These are phyloP conservation scores for Amaurobius ferox DNA, from an alignment of 2,888 invertebrate species.

Conservation along the genomic window DNA sequence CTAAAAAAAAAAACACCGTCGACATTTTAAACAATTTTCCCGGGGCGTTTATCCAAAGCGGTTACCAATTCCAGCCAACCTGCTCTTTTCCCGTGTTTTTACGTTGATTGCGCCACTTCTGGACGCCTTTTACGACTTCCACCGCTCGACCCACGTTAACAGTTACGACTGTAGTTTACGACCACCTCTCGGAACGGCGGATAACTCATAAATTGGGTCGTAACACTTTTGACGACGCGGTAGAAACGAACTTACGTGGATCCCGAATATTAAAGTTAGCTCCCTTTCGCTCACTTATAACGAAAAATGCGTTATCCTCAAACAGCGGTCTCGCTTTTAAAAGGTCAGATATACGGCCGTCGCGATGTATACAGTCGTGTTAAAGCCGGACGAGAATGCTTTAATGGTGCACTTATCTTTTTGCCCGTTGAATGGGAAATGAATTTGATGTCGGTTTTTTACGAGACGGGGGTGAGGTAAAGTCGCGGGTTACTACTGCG, in stretches of 20 bases:
- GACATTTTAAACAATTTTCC: too few species aligned
- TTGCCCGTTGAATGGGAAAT: slow-evolving; percentile 43
- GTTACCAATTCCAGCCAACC: too few species aligned
- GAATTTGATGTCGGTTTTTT: slow-evolving; percentile 67
- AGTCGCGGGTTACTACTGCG: neutral
- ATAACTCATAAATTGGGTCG: slow-evolving; percentile 71
- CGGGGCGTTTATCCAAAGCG: too few species aligned
- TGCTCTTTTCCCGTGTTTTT: slow-evolving; percentile 40
- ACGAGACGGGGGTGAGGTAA: slow-evolving; percentile 13
- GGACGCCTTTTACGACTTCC: slow-evolving; percentile 26
- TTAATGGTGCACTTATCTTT: slow-evolving; percentile 57
- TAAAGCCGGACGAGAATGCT: slow-evolving; percentile 22
- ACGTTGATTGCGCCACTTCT: slow-evolving; percentile 68
- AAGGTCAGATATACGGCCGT: slow-evolving; percentile 39
- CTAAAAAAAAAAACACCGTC: too few species aligned
- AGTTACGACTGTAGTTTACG: slow-evolving; percentile 67
- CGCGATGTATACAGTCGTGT: slow-evolving; percentile 15
- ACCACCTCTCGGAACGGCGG: slow-evolving; percentile 57
- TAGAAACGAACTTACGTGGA: slow-evolving; percentile 11
- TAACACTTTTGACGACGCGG: slow-evolving; percentile 61
- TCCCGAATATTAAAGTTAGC: slow-evolving; percentile 60
- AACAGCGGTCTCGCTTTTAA: slow-evolving; percentile 40
- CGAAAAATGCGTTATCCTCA: slow-evolving; percentile 37
- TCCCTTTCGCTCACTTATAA: neutral
- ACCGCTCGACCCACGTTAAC: slow-evolving; percentile 55